Conservation (phyloP, 2,888 invertebrate genomes). For the Epiblema foenella region DNA sequence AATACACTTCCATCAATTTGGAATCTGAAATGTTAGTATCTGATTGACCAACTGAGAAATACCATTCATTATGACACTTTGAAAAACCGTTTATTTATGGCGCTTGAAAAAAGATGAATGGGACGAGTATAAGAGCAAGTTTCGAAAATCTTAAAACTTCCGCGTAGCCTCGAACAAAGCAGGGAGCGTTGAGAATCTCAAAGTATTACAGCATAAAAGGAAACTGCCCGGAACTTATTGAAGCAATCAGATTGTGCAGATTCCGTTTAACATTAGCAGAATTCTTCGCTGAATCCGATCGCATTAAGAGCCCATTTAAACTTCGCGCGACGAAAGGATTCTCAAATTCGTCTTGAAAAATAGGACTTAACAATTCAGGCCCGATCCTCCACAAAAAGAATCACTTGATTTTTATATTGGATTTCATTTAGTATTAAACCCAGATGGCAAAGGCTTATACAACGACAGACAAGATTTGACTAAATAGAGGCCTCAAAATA, state of each 20-base stretch:
- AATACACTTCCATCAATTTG: not conserved
- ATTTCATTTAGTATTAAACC: conserved; percentile 31
- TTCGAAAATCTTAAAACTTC: conserved; percentile 55
- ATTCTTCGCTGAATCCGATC: conserved; percentile 79
- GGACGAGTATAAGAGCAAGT: conserved; percentile 44
- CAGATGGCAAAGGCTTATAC: conserved; percentile 22
- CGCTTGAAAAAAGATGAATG: conserved; percentile 28
- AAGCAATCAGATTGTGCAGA: conserved; percentile 80
- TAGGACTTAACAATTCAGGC: conserved; percentile 62
- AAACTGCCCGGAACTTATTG: conserved; percentile 80
- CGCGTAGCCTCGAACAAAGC: conserved; percentile 58
- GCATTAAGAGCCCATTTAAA: conserved; percentile 80
- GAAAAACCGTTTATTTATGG: conserved; percentile 23
- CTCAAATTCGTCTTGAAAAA: conserved; percentile 70
- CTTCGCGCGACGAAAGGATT: conserved; percentile 75
- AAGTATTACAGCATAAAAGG: conserved; percentile 77
- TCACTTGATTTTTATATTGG: conserved; percentile 31
- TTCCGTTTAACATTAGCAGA: conserved; percentile 79
- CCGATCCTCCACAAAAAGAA: conserved; percentile 35
- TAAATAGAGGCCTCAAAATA: conserved; percentile 37
- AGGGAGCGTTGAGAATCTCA: conserved; percentile 65
- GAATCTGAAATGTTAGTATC: not conserved
- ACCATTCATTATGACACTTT: conserved; percentile 2
- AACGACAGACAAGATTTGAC: conserved; percentile 13
- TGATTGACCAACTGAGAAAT: not conserved